Conservation (phyloP, 37 sponge, comb jelly and placozoan genomes). For the Axinella damicornis region DNA sequence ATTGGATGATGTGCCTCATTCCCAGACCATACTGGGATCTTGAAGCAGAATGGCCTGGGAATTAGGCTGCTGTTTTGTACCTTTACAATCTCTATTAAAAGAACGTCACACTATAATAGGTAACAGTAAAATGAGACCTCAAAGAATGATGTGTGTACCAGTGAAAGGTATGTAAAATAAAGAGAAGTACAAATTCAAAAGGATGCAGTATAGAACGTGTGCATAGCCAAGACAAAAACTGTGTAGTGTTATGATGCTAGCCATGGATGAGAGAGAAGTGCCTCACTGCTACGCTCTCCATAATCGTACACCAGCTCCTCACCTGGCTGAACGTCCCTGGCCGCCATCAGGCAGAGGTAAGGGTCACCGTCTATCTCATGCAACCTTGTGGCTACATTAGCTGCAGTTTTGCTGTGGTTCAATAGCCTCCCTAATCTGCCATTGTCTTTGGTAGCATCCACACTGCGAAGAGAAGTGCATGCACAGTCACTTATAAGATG, state of each 20-base stretch:
- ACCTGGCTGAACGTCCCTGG: conserved; percentile 70
- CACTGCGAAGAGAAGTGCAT: conserved; percentile 32
- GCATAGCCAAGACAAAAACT: no score
- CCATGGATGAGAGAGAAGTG: conserved; percentile 88
- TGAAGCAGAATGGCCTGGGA: no score
- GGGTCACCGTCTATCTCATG: conserved; percentile 64
- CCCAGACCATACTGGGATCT: no score
- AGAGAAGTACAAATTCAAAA: no score
- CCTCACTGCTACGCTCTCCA: conserved; percentile 77
- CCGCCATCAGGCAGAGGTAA: conserved; percentile 76
- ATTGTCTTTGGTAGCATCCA: conserved; percentile 92
- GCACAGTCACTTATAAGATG: background rate
- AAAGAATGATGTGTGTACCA: no score
- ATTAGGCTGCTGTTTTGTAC: no score
- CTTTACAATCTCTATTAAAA: no score
- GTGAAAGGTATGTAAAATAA: no score
- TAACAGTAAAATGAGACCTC: no score
- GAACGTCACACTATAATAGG: no score
- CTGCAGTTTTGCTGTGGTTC: conserved; percentile 78
- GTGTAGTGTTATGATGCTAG: conserved; percentile 44
- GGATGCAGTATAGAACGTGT: no score
- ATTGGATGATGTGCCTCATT: no score
- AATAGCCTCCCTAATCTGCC: conserved; percentile 84
- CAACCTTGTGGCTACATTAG: conserved; percentile 70
- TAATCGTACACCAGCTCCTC: conserved; percentile 95